These are phyloP conservation scores for Cheilosia vulpina DNA, from an alignment of 2,888 invertebrate genomes.

Conservation along the genomic window DNA sequence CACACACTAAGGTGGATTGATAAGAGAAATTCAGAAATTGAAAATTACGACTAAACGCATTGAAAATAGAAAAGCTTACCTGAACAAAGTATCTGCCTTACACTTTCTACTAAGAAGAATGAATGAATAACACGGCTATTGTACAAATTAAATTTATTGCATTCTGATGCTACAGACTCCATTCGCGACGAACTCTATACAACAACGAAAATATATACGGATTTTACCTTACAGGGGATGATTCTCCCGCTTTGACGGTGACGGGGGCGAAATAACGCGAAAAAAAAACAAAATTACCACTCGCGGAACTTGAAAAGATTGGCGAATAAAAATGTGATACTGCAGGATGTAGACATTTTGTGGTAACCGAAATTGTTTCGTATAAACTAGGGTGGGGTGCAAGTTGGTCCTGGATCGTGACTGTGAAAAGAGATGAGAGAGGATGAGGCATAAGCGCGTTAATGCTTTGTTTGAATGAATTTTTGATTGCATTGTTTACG, in stretches of 20 bases:
- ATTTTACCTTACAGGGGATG: conserved; percentile 9
- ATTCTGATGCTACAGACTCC: neutral
- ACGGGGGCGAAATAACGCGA: conserved; percentile 5
- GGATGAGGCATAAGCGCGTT: conserved; percentile 78
- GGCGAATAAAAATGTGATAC: conserved; percentile 58
- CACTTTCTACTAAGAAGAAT: neutral
- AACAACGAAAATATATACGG: conserved; percentile 30
- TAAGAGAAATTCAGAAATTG: conserved; percentile 49
- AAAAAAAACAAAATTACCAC: conserved; percentile 62
- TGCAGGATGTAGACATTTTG: conserved; percentile 68
- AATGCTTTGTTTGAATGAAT: conserved; percentile 84
- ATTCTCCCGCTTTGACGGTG: neutral
- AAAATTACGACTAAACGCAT: conserved; percentile 41
- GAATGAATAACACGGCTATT: conserved; percentile 22
- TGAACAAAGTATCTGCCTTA: neutral
- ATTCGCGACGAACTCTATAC: conserved; percentile 14
- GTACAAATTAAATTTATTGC: conserved; percentile 70
- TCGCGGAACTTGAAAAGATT: conserved; percentile 58
- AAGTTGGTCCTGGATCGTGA: conserved; percentile 27
- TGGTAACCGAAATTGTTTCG: conserved; percentile 63
- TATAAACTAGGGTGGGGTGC: conserved; percentile 33
- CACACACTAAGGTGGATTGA: conserved; percentile 1
- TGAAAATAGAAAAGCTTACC: neutral
- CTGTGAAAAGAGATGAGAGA: conserved; percentile 30
- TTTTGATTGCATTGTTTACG: conserved; percentile 84